Percentiles rank a stretch among this genome's conserved stretches.
phyloP scores from a whole-genome alignment of 1,140 invertebrate genomes.

The Hormaphis cornu region DNA sequence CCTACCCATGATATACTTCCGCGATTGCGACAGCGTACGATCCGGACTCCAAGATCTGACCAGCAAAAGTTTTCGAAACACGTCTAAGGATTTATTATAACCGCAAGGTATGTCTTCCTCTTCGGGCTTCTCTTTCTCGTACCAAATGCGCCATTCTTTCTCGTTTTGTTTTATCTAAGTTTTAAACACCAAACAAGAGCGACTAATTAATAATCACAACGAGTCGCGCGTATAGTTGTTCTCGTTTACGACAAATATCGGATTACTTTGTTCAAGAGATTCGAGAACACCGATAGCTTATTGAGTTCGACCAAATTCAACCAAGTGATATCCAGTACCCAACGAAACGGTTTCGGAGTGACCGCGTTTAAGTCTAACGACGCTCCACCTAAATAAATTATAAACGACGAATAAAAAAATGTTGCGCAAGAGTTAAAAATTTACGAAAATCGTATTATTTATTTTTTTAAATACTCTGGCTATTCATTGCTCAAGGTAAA shows the following conservation, averaged over 20 bases:
- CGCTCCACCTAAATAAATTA: conserved; percentile 66
- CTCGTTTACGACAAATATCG: no score
- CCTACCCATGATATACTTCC: conserved; percentile 78
- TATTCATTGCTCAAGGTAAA: background rate
- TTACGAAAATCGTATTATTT: no score
- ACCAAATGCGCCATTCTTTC: conserved; percentile 86
- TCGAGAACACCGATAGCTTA: conserved; percentile 71
- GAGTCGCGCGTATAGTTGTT: background rate
- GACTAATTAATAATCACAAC: no score
- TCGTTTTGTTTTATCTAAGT: conserved; percentile 72
- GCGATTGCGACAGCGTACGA: conserved; percentile 78
- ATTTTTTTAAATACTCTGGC: no score
- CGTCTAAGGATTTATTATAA: conserved; percentile 77
- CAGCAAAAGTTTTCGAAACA: conserved; percentile 79
- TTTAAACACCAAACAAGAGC: background rate
- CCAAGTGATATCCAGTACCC: conserved; percentile 95
- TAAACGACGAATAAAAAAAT: no score
- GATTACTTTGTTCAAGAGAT: conserved; percentile 67
- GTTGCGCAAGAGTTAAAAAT: no score
- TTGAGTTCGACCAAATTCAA: conserved; percentile 91
- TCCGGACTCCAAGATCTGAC: conserved; percentile 93
- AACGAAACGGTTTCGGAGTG: conserved; percentile 81
- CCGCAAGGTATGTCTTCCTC: conserved; percentile 84
- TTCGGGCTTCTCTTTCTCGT: conserved; percentile 88
- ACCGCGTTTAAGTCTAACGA: conserved; percentile 90